Evolutionary conservation across 2,797 vertebrate genomes (phyloP).

Genomic region (Meda fulgida): DNA sequence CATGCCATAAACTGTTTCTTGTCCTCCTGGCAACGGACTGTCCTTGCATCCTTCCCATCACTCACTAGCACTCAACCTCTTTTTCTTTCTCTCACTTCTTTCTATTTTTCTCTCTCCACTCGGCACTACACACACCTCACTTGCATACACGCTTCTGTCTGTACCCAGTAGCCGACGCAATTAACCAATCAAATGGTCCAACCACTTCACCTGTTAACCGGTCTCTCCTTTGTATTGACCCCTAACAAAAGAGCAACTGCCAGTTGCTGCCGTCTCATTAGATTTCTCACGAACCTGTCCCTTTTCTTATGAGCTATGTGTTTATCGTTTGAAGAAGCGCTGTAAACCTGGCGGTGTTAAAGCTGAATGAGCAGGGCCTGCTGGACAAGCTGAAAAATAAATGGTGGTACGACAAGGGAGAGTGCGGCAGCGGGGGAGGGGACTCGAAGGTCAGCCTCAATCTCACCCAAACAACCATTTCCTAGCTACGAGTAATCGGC

Average conservation of each 20-base stretch:
- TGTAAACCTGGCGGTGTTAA: conserved; percentile 95
- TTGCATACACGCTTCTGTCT: conserved; percentile 66
- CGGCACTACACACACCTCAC: conserved; percentile 84
- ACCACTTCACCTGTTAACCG: conserved; percentile 76
- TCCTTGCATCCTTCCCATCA: conserved; percentile 37
- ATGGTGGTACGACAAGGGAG: conserved; percentile 97
- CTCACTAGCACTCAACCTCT: conserved; percentile 32
- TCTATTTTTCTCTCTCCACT: conserved; percentile 90
- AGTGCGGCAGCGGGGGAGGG: conserved; percentile 94
- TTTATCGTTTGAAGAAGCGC: conserved; percentile 98
- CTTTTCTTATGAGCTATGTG: conserved; percentile 92
- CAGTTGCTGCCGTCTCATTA: conserved; percentile 54
- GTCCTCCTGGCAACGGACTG: conserved; percentile 49
- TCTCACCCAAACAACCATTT: conserved; percentile 77
- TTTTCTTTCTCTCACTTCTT: conserved; percentile 90
- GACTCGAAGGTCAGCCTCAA: conserved; percentile 96
- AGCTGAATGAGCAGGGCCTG: conserved; percentile 96
- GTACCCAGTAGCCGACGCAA: conserved; percentile 89
- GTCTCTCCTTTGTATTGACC: conserved; percentile 97
- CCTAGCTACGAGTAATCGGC: conserved; percentile 92
- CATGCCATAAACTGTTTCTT: conserved; percentile 25
- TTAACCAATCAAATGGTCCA: conserved; percentile 85
- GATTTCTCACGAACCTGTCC: conserved; percentile 78
- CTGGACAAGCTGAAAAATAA: conserved; percentile 99
- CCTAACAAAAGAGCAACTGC: conserved; percentile 65